Percentiles rank a stretch among this genome's conserved stretches.
These are phyloP conservation scores for Lanius collurio DNA, from an alignment of 2,113 vertebrate species.

Conservation along the genomic window DNA sequence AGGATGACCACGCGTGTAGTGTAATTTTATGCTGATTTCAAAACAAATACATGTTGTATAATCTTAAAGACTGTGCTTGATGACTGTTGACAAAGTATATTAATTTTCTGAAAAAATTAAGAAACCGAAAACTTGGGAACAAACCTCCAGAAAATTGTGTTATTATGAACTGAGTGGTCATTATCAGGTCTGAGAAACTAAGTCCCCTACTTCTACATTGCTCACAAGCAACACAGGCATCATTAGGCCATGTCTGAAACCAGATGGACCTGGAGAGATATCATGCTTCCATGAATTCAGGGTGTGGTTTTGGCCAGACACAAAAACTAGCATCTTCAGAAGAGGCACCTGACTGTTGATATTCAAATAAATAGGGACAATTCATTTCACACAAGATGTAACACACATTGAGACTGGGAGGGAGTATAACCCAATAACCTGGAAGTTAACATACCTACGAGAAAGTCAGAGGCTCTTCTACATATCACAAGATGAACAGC, in stretches of 20 bases:
- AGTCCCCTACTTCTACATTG: neutral
- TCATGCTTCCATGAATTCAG: neutral
- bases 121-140: neutral
- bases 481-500: neutral
- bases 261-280: neutral
- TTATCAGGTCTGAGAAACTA: neutral
- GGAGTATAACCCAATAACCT: neutral
- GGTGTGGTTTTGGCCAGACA: neutral
- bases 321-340: neutral
- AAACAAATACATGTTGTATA: neutral
- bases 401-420: neutral
- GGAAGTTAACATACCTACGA: neutral
- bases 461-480: neutral
- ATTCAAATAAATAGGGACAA: neutral
- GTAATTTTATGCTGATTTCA: neutral
- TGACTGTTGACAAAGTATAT: neutral
- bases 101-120: neutral
- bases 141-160: neutral
- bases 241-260: neutral
- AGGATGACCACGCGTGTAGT: neutral
- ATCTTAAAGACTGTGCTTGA: neutral
- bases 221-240: neutral
- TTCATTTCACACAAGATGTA: neutral
- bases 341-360: neutral
- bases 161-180: neutral